These are phyloP conservation scores for Casuarius casuarius DNA, from an alignment of 2,113 vertebrate genomes.

Conservation along the genomic window DNA sequence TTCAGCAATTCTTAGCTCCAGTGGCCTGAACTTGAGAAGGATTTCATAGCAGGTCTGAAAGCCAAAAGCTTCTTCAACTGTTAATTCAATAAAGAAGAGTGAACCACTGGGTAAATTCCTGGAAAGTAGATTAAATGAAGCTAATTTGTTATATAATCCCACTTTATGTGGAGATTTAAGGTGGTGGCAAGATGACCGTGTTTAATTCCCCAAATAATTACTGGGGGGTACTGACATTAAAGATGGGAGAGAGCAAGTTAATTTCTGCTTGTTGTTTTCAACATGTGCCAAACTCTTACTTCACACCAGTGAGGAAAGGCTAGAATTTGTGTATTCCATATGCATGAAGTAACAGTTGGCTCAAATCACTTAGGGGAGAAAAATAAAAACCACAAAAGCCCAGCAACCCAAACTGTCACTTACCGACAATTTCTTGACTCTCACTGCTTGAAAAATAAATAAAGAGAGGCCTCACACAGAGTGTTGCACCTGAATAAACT, in stretches of 20 bases:
- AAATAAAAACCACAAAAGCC: slow-evolving; percentile 23
- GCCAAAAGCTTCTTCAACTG: slow-evolving; percentile 37
- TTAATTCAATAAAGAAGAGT: slow-evolving; percentile 42
- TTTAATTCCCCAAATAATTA: slow-evolving; percentile 37
- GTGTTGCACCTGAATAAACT: not conserved
- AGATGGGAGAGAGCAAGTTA: not conserved
- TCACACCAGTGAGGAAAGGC: slow-evolving; percentile 22
- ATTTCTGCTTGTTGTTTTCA: slow-evolving; percentile 42
- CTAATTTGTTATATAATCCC: slow-evolving; percentile 42
- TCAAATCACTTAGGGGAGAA: not conserved
- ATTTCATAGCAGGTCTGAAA: slow-evolving; percentile 10
- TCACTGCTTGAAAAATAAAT: not conserved
- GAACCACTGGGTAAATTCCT: not conserved
- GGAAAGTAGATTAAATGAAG: not conserved
- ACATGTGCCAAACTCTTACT: slow-evolving; percentile 39
- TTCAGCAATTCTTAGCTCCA: slow-evolving; percentile 32
- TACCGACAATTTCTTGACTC: not conserved
- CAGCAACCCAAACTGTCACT: not conserved
- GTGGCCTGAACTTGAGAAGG: slow-evolving; percentile 27
- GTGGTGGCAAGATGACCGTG: not conserved
- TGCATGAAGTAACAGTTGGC: slow-evolving; percentile 47
- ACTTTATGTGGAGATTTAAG: slow-evolving; percentile 23
- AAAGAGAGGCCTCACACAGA: not conserved
- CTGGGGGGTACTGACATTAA: not conserved
- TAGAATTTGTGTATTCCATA: slow-evolving; percentile 29